phyloP scores from a whole-genome alignment of 2,797 vertebrate species.

The Hydrocynus forskahlii region DNA sequence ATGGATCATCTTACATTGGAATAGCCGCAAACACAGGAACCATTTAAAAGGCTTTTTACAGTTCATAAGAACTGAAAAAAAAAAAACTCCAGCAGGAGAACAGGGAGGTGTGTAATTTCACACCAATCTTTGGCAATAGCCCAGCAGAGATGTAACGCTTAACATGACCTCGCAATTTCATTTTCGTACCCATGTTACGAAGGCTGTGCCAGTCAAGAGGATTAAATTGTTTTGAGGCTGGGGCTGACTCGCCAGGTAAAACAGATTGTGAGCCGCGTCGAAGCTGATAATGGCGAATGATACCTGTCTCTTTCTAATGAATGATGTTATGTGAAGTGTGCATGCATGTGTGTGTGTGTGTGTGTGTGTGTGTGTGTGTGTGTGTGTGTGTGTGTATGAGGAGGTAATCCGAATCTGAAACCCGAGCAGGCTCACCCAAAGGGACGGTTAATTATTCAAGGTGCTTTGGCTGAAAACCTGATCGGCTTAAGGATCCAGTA shows the following conservation, averaged over 20 bases:
- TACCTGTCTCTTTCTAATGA: constrained; percentile 58
- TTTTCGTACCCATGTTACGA: constrained; percentile 31
- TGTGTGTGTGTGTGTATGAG: constrained; percentile 17
- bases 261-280: constrained; percentile 60
- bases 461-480: constrained; percentile 76
- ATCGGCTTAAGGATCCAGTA: constrained; percentile 73
- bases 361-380: background rate
- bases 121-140: constrained; percentile 66
- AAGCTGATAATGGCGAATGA: constrained; percentile 62
- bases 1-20: background rate
- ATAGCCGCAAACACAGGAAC: background rate
- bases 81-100: constrained; percentile 61
- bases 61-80: constrained; percentile 4
- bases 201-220: constrained; percentile 63
- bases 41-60: constrained; percentile 41
- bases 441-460: constrained; percentile 78
- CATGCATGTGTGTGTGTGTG: background rate
- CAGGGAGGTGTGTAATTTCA: constrained; percentile 76
- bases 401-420: constrained; percentile 78
- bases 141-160: constrained; percentile 71
- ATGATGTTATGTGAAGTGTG: constrained; percentile 46
- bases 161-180: constrained; percentile 46
- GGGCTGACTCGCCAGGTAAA: constrained; percentile 63
- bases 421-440: constrained; percentile 73
- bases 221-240: constrained; percentile 71